Base-by-base conservation (phyloP, 30 jellyfish, hydroid and myxozoan genomes). In the Sanderia malayensis region DNA sequence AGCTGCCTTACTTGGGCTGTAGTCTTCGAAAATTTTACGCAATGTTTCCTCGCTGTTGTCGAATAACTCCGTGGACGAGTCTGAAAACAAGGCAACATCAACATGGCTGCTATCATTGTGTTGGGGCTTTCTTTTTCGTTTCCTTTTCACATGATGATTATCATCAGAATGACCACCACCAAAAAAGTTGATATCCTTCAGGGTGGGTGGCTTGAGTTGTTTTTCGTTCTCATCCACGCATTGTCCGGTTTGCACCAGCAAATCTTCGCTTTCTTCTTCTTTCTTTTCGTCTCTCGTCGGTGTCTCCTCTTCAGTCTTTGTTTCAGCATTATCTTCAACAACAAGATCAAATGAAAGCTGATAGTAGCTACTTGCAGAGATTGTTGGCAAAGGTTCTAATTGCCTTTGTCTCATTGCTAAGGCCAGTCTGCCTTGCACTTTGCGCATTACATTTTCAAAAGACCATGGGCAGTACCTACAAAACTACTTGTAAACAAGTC, bases 1-100 rank as follows among this genome's bases (percentile, higher is more conserved):
- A 18, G 28, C 45, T 27, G 1, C 32, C n/a, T 70, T 29, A 45
- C 22, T 26, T 6, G 76, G 94, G 29, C 71, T 73, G 33, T 67
- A 78, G 9, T 70, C 78, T 31, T 80, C 84, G 61, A 68, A 70
- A 30, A 58, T 58, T 19, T 46, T 27, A 37, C 60, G 58, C 67
- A 68, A 41, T 6, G 84, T 80, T 23, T 67, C 84, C 41, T 68
- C 92, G 55, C 84, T 70, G 45, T 68, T 44, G 73, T 80, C 92
- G 17, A 59, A 73, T 1, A 37, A 41, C 31, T 80, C 84, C 23
- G 84, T 80, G 60, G 84, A 68, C 0, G 84, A 68, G 17, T 46
- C 87, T 26, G 26, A 66, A 4, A 73, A 27, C 2, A 44, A 44
- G 26, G 65, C 92, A 10, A n/a, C 20, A 15, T 3, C 58, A 11